Percentiles rank a stretch among this genome's conserved stretches.
These are phyloP conservation scores for Carcinoscorpius rotundicauda DNA, from an alignment of 1,140 invertebrate genomes.

Conservation along the genomic window DNA sequence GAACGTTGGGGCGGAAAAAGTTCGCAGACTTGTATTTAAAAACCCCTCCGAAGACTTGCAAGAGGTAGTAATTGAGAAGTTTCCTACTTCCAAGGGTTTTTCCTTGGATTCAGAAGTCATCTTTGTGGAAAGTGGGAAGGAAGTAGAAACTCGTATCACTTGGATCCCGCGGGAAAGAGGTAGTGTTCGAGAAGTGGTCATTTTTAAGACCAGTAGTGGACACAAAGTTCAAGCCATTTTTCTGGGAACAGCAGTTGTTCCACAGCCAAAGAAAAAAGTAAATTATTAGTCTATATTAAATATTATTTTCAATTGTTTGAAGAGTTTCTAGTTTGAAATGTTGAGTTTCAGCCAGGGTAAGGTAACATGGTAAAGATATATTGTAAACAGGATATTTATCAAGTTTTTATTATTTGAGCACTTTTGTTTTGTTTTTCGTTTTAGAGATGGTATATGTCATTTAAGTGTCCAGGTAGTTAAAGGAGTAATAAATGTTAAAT, in stretches of 20 bases:
- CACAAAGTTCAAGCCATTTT: slow-evolving; percentile 8
- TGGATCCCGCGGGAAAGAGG: slow-evolving; percentile 10
- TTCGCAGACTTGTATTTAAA: neutral
- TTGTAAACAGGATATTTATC: neutral
- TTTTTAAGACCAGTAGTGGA: slow-evolving; percentile 8
- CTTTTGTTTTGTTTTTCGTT: neutral
- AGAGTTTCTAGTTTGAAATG: neutral
- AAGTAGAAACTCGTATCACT: slow-evolving; percentile 3
- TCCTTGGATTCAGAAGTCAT: slow-evolving; percentile 1
- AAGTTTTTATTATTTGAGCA: neutral
- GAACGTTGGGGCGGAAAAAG: slow-evolving; percentile 8
- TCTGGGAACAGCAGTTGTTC: slow-evolving; percentile 8
- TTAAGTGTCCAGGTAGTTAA: no score
- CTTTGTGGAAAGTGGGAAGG: slow-evolving; percentile 1
- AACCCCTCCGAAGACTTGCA: slow-evolving; percentile 6
- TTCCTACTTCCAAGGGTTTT: slow-evolving; percentile 13
- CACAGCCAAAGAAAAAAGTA: slow-evolving; percentile 8
- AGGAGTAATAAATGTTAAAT: no score
- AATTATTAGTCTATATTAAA: neutral
- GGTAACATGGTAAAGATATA: neutral
- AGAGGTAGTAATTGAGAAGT: slow-evolving; percentile 8
- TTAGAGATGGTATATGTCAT: neutral
- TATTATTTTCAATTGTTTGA: neutral
- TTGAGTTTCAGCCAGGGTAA: neutral
- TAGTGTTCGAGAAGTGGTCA: slow-evolving; percentile 11